Evolutionary conservation across 1,140 invertebrate genomes (phyloP).

Genomic region (Octopus bimaculoides): DNA sequence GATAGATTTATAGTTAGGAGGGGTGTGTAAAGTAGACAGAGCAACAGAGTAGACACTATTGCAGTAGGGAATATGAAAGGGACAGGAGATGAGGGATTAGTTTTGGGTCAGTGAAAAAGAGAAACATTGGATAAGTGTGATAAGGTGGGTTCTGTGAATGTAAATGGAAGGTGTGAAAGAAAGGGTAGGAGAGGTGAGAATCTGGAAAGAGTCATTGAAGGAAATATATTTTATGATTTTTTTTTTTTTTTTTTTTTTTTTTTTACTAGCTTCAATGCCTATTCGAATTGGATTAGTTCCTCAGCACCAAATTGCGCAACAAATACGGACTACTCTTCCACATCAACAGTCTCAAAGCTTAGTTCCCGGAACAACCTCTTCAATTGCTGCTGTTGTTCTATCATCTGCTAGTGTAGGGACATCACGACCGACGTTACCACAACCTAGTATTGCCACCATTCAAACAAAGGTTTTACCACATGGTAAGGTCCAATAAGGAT

Average conservation of each 20-base stretch:
- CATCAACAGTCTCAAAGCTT: not conserved
- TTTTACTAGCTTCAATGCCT: not conserved
- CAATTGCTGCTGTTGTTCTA: slow-evolving; percentile 1
- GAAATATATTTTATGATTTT: not conserved
- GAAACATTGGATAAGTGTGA: too few relatives aligned
- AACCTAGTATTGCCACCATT: slow-evolving; percentile 8
- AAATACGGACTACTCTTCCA: slow-evolving; percentile 1
- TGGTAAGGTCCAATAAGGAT: not conserved
- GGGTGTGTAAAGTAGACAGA: too few relatives aligned
- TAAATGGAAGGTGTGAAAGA: too few relatives aligned
- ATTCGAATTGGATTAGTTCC: slow-evolving; percentile 14
- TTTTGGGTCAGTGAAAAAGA: too few relatives aligned
- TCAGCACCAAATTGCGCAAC: not conserved
- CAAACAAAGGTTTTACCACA: slow-evolving; percentile 9
- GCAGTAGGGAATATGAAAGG: too few relatives aligned
- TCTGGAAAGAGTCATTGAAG: too few relatives aligned
- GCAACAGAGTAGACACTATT: too few relatives aligned
- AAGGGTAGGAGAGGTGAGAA: too few relatives aligned
- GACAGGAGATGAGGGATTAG: too few relatives aligned
- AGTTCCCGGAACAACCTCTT: not conserved
- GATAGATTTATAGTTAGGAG: too few relatives aligned
- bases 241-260: slow-evolving; percentile 12
- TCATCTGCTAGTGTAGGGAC: slow-evolving; percentile 7
- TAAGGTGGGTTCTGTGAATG: too few relatives aligned
- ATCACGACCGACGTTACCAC: not conserved